Conservation (phyloP, 2,797 vertebrate genomes). For the Pyrrhura leucotis region DNA sequence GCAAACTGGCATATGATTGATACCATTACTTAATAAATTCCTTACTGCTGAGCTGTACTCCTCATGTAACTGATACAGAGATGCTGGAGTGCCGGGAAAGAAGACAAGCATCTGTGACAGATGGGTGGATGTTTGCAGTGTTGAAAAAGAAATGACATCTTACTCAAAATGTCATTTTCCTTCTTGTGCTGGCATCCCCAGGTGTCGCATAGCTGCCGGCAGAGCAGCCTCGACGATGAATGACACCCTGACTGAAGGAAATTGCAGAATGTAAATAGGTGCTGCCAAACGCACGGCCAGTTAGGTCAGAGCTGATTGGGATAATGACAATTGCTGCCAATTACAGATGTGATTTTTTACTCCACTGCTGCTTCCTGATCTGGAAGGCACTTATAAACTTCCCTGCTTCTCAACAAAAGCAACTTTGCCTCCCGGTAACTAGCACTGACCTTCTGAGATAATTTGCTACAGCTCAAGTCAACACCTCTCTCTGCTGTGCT, state of each 20-base stretch:
- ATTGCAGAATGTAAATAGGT: not conserved
- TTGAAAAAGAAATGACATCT: slow-evolving; percentile 32
- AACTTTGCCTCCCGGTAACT: not conserved
- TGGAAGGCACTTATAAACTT: not conserved
- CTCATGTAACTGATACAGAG: not conserved
- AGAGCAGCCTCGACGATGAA: not conserved
- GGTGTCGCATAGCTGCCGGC: not conserved
- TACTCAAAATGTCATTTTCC: slow-evolving; percentile 35
- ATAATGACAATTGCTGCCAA: not conserved
- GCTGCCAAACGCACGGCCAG: fast-evolving
- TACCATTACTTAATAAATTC: slow-evolving; percentile 20
- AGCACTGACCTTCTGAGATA: not conserved
- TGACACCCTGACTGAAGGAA: not conserved
- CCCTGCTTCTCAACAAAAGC: not conserved
- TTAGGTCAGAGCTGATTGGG: not conserved
- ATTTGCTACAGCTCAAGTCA: not conserved
- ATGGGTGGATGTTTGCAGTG: slow-evolving; percentile 51
- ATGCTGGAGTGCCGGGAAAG: not conserved
- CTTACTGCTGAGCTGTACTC: not conserved
- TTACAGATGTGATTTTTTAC: not conserved
- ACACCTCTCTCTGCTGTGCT: not conserved
- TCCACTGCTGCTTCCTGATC: not conserved
- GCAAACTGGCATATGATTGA: not conserved
- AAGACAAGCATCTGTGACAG: slow-evolving; percentile 24
- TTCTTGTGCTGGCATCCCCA: not conserved